Base-by-base conservation (phyloP, 2,888 invertebrate species). In the Loripinus fragilis region DNA sequence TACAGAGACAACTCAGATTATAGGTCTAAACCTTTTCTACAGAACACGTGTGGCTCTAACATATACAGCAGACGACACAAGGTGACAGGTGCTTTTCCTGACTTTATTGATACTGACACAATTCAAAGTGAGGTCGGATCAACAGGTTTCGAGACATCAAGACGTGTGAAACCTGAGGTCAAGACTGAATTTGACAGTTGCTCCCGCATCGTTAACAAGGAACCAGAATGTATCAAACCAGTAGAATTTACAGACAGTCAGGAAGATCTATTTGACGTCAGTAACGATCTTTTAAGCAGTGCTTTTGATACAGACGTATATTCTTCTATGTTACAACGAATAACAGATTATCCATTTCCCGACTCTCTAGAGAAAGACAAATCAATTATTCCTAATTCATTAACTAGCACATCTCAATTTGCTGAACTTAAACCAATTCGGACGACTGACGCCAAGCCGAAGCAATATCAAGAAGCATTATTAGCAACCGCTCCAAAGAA, bases 401-500 rank as follows among this genome's bases (percentile, higher is more conserved):
- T 72, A 41, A 41, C 80, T 10, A 65, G 84, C 2, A 74, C 85
- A 1, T 71, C 84, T 10, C 80, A 83, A 28, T 85, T 86, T 65
- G 87, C 87, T 10, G 89, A 90, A 76, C 85, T 90, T 15, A 87
- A 88, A 74, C 83, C 89, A 1, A 42, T 83, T 10, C 73, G 78
- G 23, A 68, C 71, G 38, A 30, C 68, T 17, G 85, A 83, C 23
- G 52, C 66, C 10, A 74, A 81, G 28, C 76, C 72, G 25, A 67
- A 73, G 52, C 73, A 77, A 10, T 68, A 64, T 60, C 80, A 77
- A 60, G 79, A 84, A 38, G 55, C 74, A n/a, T 74, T 77, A 12
- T 70, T 74, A 23, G 78, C 74, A 41, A 76, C 80, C 20, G 45
- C 78, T 12, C 76, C 80, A 12, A 72, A 76, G 73, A 71, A 65